These are phyloP conservation scores for Brachionus paranguensis DNA, from an alignment of 1,140 invertebrate genomes.

Conservation along the genomic window DNA sequence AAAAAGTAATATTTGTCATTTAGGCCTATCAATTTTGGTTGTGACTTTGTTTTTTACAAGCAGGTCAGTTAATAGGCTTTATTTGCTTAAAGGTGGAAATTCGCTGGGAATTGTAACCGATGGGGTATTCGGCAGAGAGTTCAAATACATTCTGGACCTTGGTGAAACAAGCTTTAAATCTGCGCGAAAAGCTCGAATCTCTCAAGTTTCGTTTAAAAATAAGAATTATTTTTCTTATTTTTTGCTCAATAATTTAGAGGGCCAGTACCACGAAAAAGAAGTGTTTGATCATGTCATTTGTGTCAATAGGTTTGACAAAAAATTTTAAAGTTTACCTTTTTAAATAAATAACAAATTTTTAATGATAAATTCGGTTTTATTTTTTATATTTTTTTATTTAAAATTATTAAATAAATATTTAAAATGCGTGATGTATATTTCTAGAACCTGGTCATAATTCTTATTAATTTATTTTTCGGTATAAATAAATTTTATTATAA, in stretches of 20 bases:
- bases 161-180: not conserved
- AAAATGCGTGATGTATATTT: too few relatives aligned
- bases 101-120: conserved; percentile 6
- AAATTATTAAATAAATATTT: too few relatives aligned
- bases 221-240: conserved; percentile 27
- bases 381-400: too few relatives aligned
- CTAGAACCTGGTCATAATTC: too few relatives aligned
- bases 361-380: too few relatives aligned
- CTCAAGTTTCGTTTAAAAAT: conserved; percentile 26
- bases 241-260: conserved; percentile 29
- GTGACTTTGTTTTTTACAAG: conserved; percentile 15
- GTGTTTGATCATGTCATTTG: conserved; percentile 33
- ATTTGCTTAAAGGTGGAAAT: conserved; percentile 15
- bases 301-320: not conserved
- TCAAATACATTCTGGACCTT: not conserved
- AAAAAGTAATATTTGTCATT: not conserved
- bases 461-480: too few relatives aligned
- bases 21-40: not conserved
- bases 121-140: conserved; percentile 15
- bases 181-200: not conserved
- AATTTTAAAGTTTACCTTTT: not conserved
- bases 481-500: too few relatives aligned
- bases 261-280: conserved; percentile 12
- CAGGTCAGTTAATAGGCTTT: conserved; percentile 19
- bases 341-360: not conserved